Conservation (phyloP, 1,140 invertebrate species). For the Penaeus indicus region DNA sequence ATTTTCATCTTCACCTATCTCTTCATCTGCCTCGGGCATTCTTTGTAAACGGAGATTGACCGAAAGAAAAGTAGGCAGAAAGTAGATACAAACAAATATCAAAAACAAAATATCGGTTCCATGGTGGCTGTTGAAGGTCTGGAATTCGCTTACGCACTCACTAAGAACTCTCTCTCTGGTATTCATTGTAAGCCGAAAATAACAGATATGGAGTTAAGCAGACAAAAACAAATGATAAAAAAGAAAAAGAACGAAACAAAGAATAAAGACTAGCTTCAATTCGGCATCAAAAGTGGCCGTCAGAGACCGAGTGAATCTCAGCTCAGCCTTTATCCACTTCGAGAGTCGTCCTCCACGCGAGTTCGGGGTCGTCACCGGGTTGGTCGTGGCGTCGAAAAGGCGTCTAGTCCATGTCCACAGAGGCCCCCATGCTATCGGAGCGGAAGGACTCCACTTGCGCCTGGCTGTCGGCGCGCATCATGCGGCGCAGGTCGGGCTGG, state of each 20-base stretch:
- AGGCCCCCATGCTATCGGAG: constrained; percentile 67
- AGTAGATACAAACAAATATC: not conserved
- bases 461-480: too few relatives aligned
- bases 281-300: not conserved
- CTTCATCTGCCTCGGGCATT: too few relatives aligned
- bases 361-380: too few relatives aligned
- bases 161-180: too few relatives aligned
- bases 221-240: not conserved
- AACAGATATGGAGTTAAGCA: not conserved
- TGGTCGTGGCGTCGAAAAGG: not conserved
- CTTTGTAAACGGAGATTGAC: too few relatives aligned
- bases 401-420: constrained; percentile 47
- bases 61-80: not conserved
- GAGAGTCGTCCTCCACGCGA: too few relatives aligned
- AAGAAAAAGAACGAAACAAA: too few relatives aligned
- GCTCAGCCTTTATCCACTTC: not conserved
- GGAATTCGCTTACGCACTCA: too few relatives aligned
- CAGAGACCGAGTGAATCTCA: not conserved
- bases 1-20: too few relatives aligned
- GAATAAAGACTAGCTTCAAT: not conserved
- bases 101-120: not conserved
- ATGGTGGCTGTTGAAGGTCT: not conserved
- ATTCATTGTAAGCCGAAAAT: too few relatives aligned
- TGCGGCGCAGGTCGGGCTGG: constrained; percentile 63
- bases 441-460: constrained; percentile 67